phyloP scores from a whole-genome alignment of 2,113 vertebrate genomes.

The Willisornis vidua region DNA sequence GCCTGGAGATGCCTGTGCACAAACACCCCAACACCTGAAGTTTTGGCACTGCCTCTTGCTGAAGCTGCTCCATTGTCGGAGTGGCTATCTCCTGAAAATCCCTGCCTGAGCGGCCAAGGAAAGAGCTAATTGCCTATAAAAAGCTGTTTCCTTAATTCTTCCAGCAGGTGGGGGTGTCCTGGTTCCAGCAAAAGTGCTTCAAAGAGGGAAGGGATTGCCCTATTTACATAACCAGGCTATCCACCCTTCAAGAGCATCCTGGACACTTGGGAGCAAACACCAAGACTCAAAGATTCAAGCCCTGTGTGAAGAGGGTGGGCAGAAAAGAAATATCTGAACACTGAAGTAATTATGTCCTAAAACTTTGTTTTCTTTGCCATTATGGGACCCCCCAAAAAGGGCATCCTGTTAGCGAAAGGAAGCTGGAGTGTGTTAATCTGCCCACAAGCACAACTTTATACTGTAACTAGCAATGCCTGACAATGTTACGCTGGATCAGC shows the following conservation, averaged over 20 bases:
- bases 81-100: not conserved
- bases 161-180: constrained; percentile 75
- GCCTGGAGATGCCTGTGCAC: not conserved
- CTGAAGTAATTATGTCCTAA: not conserved
- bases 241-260: not conserved
- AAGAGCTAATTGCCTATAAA: not conserved
- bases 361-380: constrained; percentile 26
- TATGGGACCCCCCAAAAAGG: not conserved
- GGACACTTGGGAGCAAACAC: not conserved
- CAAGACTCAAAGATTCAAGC: not conserved
- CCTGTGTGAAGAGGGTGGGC: not conserved
- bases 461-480: constrained; percentile 23
- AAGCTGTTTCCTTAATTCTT: constrained; percentile 68
- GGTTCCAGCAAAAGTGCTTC: constrained; percentile 43
- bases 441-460: constrained; percentile 13
- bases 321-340: not conserved
- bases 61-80: not conserved
- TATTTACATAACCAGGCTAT: not conserved
- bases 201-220: constrained; percentile 12
- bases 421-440: constrained; percentile 19
- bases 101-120: not conserved
- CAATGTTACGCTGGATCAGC: not conserved
- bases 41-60: not conserved
- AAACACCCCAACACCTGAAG: not conserved
- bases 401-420: not conserved